phyloP scores from a whole-genome alignment of 2,797 vertebrate genomes.

The Hydrophis major region DNA sequence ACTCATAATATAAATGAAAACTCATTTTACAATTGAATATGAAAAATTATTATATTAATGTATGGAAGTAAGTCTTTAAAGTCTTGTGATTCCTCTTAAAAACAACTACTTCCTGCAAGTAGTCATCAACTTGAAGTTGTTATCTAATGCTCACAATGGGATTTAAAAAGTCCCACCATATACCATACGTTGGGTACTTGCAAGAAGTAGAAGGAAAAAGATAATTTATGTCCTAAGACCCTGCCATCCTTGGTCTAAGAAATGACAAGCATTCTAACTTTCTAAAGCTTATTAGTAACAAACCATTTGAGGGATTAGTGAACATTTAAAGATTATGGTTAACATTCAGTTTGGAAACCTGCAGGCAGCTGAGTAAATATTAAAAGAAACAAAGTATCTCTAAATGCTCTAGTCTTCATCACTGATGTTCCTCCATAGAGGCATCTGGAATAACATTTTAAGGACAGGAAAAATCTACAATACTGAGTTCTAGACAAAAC shows the following conservation, averaged over 20 bases:
- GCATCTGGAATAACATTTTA: background rate
- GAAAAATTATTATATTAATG: background rate
- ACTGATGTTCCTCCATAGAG: background rate
- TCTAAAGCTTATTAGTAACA: background rate
- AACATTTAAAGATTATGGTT: background rate
- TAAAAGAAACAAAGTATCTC: background rate
- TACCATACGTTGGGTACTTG: background rate
- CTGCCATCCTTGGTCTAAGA: background rate
- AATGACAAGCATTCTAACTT: background rate
- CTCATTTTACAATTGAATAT: background rate
- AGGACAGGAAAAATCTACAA: background rate
- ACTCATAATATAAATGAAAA: background rate
- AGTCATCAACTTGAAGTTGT: background rate
- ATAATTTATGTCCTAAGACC: background rate
- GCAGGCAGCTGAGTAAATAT: background rate
- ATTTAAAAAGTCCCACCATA: background rate
- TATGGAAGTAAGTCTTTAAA: background rate
- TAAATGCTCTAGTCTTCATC: background rate
- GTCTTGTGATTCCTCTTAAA: background rate
- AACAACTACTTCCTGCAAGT: background rate
- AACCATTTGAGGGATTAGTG: background rate
- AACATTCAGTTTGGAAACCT: background rate
- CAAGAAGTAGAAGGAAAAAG: background rate
- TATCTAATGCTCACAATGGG: background rate
- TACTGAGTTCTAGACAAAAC: background rate